Evolutionary conservation across 2,113 vertebrate species (phyloP), one percentile per base, ranked within the genome.

Genomic region (Strigops habroptila): DNA sequence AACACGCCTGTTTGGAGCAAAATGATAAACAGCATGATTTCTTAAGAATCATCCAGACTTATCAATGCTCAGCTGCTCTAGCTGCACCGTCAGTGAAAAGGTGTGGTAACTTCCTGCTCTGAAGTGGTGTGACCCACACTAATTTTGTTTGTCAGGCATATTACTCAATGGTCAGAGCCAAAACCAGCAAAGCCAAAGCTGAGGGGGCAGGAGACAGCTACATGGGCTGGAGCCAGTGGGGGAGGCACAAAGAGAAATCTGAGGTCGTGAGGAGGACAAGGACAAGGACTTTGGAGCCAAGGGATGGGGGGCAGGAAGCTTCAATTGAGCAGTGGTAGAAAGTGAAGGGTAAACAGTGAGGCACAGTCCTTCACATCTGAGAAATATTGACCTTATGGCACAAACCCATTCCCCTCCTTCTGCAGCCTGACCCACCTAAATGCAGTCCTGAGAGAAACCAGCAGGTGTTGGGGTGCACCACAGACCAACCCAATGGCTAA

Each of bases 211-310:
- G 31, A 30, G 28, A 33, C 18, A 67, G 19, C 35, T 78, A 12
- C 7, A 5, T 8, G 30, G 41, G 28, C 35, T 82, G n/a, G 14
- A 8, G 16, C 16, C 0, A 0, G 3, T 9, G 23, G 6, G 12
- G 19, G 31, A 79, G 31, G 28, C 19, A 73, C 43, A 37, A 14
- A 43, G 11, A 81, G 27, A 30, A 57, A 43, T 25, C 43, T 14
- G 18, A 64, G 52, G 13, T 9, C 1, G 0, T 9, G 52, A 74
- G 33, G 18, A 39, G 24, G 24, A n/a, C 68, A 59, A 85, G 49
- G 44, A 62, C 37, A 71, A 71, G 55, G 74, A 44, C 37, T 49
- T 59, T 15, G 64, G 46, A 85, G 43, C 14, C 2, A 0, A 78
- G 41, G 8, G 41, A 33, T 22, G 4, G 1, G 7, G 25, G 39